phyloP scores from a whole-genome alignment of 2,888 invertebrate genomes.

The Cryptocephalus moraei region DNA sequence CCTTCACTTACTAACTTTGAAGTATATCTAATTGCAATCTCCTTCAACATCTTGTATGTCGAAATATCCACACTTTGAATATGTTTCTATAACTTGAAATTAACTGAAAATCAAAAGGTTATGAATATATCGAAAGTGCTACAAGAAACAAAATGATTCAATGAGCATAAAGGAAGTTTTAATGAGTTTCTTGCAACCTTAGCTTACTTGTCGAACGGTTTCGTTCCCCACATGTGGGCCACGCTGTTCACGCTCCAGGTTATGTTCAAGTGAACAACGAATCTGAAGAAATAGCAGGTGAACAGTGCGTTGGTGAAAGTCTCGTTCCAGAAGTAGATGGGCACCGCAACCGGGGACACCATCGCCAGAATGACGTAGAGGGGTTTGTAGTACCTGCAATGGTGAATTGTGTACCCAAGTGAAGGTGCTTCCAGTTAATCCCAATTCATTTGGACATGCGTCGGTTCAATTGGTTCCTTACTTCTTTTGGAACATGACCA shows the following conservation, averaged over 20 bases:
- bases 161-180: too few species aligned
- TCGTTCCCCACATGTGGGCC: conserved; percentile 68
- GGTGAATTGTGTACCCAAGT: not conserved
- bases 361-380: conserved; percentile 50
- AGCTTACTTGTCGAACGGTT: conserved; percentile 64
- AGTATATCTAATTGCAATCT: too few species aligned
- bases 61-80: too few species aligned
- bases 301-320: conserved; percentile 48
- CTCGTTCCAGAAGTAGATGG: conserved; percentile 62
- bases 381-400: conserved; percentile 54
- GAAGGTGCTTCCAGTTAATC: too few species aligned
- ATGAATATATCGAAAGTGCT: too few species aligned
- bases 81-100: too few species aligned
- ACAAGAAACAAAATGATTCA: too few species aligned
- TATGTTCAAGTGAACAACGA: conserved; percentile 53
- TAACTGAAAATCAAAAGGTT: too few species aligned
- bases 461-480: conserved; percentile 31
- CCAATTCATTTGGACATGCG: too few species aligned
- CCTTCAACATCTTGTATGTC: too few species aligned
- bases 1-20: too few species aligned
- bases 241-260: conserved; percentile 79
- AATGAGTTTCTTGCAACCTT: too few species aligned
- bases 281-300: conserved; percentile 51
- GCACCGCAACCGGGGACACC: conserved; percentile 51
- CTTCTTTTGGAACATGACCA: conserved; percentile 69